These are phyloP conservation scores for Lithophane semibrunnea DNA, from an alignment of 2,888 invertebrate species.

Conservation along the genomic window DNA sequence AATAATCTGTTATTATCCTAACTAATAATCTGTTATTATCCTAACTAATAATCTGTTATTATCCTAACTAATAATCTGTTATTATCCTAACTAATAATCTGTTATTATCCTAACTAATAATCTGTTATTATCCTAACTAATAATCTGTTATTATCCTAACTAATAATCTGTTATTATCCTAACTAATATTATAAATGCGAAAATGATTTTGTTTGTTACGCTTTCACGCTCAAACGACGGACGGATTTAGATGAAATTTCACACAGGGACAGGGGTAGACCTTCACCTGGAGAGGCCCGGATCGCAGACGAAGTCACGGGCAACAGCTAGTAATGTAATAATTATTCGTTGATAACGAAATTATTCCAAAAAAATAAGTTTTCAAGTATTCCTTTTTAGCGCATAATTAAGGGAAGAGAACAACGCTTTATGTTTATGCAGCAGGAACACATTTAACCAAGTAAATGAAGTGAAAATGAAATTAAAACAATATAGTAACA, in stretches of 20 bases:
- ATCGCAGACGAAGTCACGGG: no score
- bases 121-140: background rate
- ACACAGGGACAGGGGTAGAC: no score
- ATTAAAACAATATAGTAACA: constrained; percentile 38
- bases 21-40: background rate
- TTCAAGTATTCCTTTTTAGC: background rate
- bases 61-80: background rate
- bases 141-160: background rate
- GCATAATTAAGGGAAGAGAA: background rate
- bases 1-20: background rate
- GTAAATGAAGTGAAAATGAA: background rate
- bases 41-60: background rate
- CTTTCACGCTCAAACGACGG: no score
- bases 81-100: background rate
- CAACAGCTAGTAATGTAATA: no score
- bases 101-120: background rate
- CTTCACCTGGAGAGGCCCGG: no score
- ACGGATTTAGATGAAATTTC: no score
- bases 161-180: background rate
- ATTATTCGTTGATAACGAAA: background rate
- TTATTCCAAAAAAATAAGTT: background rate
- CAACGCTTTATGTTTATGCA: constrained; percentile 1
- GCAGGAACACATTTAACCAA: constrained; percentile 1
- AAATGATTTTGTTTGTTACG: no score
- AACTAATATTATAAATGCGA: no score